Conservation (phyloP, 2,797 vertebrate genomes). For the Ficedula albicollis region DNA sequence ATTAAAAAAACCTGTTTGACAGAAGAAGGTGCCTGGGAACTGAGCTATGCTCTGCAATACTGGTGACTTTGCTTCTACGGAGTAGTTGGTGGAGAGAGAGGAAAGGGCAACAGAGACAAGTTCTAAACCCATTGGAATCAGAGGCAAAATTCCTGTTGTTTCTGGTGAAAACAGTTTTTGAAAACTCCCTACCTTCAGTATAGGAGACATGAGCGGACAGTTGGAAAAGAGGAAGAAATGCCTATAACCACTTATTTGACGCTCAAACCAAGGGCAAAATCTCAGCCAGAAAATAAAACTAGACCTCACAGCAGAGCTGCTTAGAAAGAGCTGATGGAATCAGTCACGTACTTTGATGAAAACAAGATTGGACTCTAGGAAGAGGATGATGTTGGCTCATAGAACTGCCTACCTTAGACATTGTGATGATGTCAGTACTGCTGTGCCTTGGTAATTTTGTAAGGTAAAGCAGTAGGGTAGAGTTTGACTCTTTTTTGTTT, state of each 20-base stretch:
- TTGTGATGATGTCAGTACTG: neutral
- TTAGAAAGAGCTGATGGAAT: neutral
- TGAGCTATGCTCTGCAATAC: neutral
- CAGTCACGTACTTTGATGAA: neutral
- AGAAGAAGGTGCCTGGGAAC: constrained; percentile 4
- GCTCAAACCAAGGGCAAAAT: neutral
- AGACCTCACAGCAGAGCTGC: neutral
- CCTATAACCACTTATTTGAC: neutral
- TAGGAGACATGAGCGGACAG: neutral
- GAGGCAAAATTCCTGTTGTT: neutral
- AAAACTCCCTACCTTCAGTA: neutral
- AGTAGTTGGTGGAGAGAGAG: neutral
- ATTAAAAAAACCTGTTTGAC: constrained; percentile 14
- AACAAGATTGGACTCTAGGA: neutral
- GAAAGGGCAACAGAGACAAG: neutral
- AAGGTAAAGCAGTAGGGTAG: neutral
- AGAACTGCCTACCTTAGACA: neutral
- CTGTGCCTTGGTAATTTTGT: neutral
- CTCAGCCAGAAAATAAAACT: neutral
- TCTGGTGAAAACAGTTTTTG: neutral
- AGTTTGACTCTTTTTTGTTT: constrained; percentile 40
- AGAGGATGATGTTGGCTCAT: neutral
- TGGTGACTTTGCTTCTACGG: neutral
- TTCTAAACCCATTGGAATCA: neutral
- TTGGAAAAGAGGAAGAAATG: neutral